phyloP scores from a whole-genome alignment of 2,888 invertebrate genomes.

The Stictocephala bisonia region DNA sequence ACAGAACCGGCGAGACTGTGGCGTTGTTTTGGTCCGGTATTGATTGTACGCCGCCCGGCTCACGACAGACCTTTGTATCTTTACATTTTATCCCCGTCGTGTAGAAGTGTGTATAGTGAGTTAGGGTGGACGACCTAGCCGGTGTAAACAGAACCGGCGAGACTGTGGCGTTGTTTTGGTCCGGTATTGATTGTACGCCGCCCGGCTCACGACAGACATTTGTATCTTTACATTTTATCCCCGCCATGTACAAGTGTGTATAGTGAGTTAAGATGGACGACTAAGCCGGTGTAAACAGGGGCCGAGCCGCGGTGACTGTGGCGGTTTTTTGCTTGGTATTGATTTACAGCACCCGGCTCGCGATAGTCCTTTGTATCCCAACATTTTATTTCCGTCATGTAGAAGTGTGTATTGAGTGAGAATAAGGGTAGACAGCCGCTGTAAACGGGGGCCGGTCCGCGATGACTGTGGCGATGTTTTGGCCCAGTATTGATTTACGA shows the following conservation, averaged over 20 bases:
- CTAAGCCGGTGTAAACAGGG: background rate
- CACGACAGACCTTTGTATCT: too few relatives aligned
- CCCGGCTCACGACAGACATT: background rate
- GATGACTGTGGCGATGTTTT: background rate
- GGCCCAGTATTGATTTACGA: slow-evolving; percentile 10
- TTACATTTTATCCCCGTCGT: too few relatives aligned
- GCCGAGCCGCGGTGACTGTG: background rate
- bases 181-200: slow-evolving; percentile 12
- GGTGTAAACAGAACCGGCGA: background rate
- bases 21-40: too few relatives aligned
- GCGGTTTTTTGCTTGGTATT: background rate
- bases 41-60: too few relatives aligned
- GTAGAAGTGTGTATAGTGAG: background rate
- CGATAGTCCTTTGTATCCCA: too few relatives aligned
- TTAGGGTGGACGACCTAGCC: background rate
- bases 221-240: too few relatives aligned
- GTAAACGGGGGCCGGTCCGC: background rate
- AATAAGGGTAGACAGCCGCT: background rate
- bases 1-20: too few relatives aligned
- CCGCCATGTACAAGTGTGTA: too few relatives aligned
- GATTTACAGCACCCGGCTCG: background rate
- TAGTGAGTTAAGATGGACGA: background rate
- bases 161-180: background rate
- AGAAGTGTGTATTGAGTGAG: background rate
- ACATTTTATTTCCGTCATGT: too few relatives aligned